Percentiles rank a stretch among this genome's conserved stretches.
Evolutionary conservation across 2,888 invertebrate genomes (phyloP).

Genomic region (Drosophila mimetica): DNA sequence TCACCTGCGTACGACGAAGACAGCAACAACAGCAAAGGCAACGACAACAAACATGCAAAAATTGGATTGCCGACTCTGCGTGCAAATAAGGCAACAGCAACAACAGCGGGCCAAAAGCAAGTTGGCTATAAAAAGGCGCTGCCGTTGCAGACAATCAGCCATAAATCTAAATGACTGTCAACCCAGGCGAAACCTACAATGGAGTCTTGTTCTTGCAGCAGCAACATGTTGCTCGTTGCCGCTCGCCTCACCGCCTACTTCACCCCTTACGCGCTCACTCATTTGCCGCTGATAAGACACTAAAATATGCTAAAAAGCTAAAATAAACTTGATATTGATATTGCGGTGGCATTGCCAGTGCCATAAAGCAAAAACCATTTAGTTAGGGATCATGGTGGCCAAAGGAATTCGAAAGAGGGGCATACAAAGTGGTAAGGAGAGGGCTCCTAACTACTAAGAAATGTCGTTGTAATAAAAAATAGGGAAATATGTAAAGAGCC

Average conservation of each 20-base stretch:
- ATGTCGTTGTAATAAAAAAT: constrained; percentile 14
- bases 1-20: constrained; percentile 80
- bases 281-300: constrained; percentile 72
- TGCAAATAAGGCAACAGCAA: constrained; percentile 74
- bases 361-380: constrained; percentile 72
- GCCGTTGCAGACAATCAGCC: constrained; percentile 76
- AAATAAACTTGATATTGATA: constrained; percentile 79
- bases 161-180: constrained; percentile 81
- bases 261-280: constrained; percentile 47
- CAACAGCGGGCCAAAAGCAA: not conserved
- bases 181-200: constrained; percentile 72
- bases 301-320: constrained; percentile 68
- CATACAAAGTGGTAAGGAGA: not conserved
- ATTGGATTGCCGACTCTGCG: constrained; percentile 74
- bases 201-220: constrained; percentile 59
- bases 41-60: constrained; percentile 63
- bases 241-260: not conserved
- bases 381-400: constrained; percentile 51
- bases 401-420: constrained; percentile 25
- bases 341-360: constrained; percentile 70
- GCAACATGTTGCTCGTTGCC: constrained; percentile 54
- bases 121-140: constrained; percentile 68
- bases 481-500: constrained; percentile 8
- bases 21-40: constrained; percentile 40
- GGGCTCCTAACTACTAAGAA: not conserved